Evolutionary conservation across 2,797 vertebrate species (phyloP), one percentile per base, ranked within the genome.

Genomic region (Sebastes dallii): DNA sequence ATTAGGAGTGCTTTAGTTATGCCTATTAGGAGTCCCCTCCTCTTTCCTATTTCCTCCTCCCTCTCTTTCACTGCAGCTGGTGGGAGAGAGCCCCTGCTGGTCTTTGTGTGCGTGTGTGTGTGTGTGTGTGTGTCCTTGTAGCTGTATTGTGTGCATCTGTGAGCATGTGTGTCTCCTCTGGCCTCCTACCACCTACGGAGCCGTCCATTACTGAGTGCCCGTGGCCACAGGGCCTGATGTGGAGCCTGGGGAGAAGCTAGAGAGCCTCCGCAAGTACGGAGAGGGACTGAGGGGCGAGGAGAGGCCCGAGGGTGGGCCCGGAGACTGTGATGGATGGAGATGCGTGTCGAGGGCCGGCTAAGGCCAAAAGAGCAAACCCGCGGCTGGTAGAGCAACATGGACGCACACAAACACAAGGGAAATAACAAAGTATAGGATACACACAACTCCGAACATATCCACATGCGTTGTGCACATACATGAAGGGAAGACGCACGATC

Each of bases 201-300:
- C 30, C 85, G 92, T 92, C 93, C 90, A 98, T 97, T 95, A 95
- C 95, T 91, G 96, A 96, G 95, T 90, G 96, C 96, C 96, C 89
- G 95, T 81, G 92, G 93, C 95, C 90, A 75, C 56, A 8, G 87
- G 36, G 85, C 79, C 90, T 83, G 84, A 86, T 92, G 89, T 75
- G 86, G 83, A 90, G 88, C 92, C 88, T 61, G 85, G 92, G 94
- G 94, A 87, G 84, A 85, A 94, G 94, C 96, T 91, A 91, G 72
- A 90, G 88, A 94, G 90, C 86, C 91, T 94, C 90, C 88, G 93
- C 94, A 86, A 96, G 96, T 96, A 93, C 92, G 88, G 83, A 18
- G 67, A 91, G 91, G 81, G 87, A 88, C 85, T 59, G 86, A 75
- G 85, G 83, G 91, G 66, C 27, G n/a, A 42, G 61, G 71, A 65